A percentile compares a stretch with the other conserved stretches of the same genome.
Conservation (phyloP, 1,140 invertebrate genomes). For the Zeugodacus cucurbitae region DNA sequence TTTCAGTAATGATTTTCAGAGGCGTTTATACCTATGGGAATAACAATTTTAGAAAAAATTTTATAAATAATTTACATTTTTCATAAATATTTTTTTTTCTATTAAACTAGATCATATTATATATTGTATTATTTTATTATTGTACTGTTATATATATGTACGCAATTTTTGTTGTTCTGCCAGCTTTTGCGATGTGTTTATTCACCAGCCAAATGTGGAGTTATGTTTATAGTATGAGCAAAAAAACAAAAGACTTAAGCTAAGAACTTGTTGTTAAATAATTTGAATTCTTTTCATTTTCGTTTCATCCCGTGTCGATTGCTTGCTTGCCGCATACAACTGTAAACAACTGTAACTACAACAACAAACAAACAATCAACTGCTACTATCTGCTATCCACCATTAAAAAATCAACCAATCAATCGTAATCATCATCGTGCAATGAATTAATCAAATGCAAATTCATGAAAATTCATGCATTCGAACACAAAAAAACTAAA, state of each 20-base stretch:
- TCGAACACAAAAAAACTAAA: not conserved
- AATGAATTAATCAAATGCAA: not conserved
- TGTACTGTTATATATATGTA: not conserved
- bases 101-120: too few species aligned
- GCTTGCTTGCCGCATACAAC: constrained; percentile 17
- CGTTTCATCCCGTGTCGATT: constrained; percentile 12
- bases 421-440: not conserved
- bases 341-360: constrained; percentile 11
- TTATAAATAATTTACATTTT: not conserved
- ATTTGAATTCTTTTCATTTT: constrained; percentile 6
- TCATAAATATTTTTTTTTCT: not conserved
- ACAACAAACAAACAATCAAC: constrained; percentile 8
- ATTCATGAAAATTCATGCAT: not conserved
- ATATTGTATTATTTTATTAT: not conserved
- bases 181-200: not conserved
- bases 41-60: too few species aligned
- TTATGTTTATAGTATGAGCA: not conserved
- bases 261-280: constrained; percentile 30
- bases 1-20: too few species aligned
- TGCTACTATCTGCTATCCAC: not conserved
- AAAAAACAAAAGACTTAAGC: constrained; percentile 34
- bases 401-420: constrained; percentile 20
- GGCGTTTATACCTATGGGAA: too few species aligned
- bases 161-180: not conserved
- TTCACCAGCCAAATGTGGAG: not conserved